Evolutionary conservation across 2,888 invertebrate species (phyloP).

Genomic region (Hemaris fuciformis): DNA sequence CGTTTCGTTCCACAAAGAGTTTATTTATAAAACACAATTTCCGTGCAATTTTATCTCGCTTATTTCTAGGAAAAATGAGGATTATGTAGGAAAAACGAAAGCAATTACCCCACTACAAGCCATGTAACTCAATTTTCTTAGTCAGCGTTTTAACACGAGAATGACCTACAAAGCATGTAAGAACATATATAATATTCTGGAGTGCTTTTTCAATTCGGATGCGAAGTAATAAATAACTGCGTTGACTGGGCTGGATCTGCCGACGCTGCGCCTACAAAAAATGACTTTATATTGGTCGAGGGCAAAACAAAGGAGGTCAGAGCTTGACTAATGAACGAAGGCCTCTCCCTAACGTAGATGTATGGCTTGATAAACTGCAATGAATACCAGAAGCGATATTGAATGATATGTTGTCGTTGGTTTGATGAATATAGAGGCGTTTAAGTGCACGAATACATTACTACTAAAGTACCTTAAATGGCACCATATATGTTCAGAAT

Average conservation of each 20-base stretch:
- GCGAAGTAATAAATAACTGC: conserved; percentile 26
- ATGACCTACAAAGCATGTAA: background rate
- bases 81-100: background rate
- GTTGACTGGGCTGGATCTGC: conserved; percentile 23
- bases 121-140: background rate
- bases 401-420: too few relatives aligned
- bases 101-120: background rate
- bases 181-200: background rate
- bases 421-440: too few relatives aligned
- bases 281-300: conserved; percentile 32
- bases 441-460: too few relatives aligned
- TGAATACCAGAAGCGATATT: background rate
- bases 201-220: conserved; percentile 10
- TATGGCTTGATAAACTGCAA: background rate
- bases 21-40: background rate
- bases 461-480: too few relatives aligned
- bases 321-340: conserved; percentile 27
- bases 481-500: too few relatives aligned
- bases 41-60: background rate
- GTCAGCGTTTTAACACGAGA: background rate
- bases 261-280: conserved; percentile 24
- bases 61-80: background rate
- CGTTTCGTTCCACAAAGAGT: too few relatives aligned
- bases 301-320: conserved; percentile 26
- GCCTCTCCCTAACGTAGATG: background rate